Base-by-base conservation (phyloP, 2,888 invertebrate species). In the Dorcus parallelipipedus region DNA sequence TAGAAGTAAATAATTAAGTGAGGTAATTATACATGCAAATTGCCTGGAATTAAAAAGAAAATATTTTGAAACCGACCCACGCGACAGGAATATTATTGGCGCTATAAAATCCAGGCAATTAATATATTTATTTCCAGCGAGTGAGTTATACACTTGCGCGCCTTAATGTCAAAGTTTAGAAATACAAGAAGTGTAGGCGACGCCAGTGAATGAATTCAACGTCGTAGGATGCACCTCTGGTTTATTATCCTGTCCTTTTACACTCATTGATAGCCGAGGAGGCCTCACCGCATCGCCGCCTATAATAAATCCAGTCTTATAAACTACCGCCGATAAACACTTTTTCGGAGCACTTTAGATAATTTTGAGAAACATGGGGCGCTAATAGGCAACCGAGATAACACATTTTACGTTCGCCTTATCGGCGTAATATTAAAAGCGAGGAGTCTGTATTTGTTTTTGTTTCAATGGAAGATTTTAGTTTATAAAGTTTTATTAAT, bases 91-190 rank as follows among this genome's bases (percentile, higher is more conserved):
- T 33, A 33, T 33, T 33, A 33, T 33, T 33, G 26, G 26, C 26
- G 26, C 26, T 33, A 33, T 33, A 33, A 33, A 33, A 33, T 33
- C 26, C 26, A 33, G 26, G 26, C 26, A 33, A 33, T 33, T 33
- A 33, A 33, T 33, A 33, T 33, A 33, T 33, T 33, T 33, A 33
- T 33, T 33, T 33, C 26, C 26, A 33, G 26, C 26, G 26, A 33
- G 26, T 33, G 26, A 33, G 26, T 33, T 33, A 33, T 33, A 33
- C 26, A 33, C 26, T 33, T 33, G 26, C 26, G 26, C 53, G n/a
- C 53, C 23, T 55, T 42, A 50, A 55, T 50, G 55, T 26, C 49
- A 33, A 55, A 55, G 49, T 55, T 55, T 50, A 55, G 33, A 42
- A 33, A 42, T 48, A 42, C 8, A 55, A 42, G 38, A 26, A 43